Base-by-base conservation (phyloP, 2,113 vertebrate species). In the Gymnocephalus cernua region DNA sequence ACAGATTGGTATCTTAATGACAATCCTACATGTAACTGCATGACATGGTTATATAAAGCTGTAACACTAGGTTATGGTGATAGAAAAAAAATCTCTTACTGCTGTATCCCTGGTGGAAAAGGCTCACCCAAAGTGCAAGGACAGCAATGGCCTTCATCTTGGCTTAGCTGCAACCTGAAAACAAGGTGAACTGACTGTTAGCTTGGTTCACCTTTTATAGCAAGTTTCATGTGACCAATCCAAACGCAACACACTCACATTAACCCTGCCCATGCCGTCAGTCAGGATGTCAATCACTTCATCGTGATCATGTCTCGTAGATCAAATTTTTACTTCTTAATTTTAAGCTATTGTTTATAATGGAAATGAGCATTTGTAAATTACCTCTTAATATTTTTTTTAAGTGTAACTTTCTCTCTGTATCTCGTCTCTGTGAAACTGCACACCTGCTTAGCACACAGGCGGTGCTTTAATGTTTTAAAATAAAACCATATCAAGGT, bases 81-180 rank as follows among this genome's bases (percentile, higher is more conserved):
- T 41, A 29, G 6, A 58, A 71, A 41, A 41, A 21, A 47, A 13
- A 4, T n/a, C 0, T 89, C 94, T 94, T 94, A 96, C 95, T 93
- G 83, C 92, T 77, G 72, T 89, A 65, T 23, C 86, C 93, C 87
- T 77, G 92, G 59, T 72, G 45, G 58, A 91, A 58, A 76, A 95
- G 91, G 82, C 90, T 82, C 47, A 84, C 51, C 6, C 64, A 89
- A 51, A 96, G 79, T 2, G 67, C 32, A 58, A 95, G 62, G 14
- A 93, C 44, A 29, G 86, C 69, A 56, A 82, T 9, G 63, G 89
- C 27, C 75, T 93, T 93, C 95, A 95, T 95, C 38, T 27, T 90
- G 65, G 32, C 75, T 57, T 32, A 7, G 57, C n/a, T 57, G 47
- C 35, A 68, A 50, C 80, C 48, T 74, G 79, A 71, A 63, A 59